Base-by-base conservation (phyloP, 2,888 invertebrate genomes). In the Callosobruchus maculatus region DNA sequence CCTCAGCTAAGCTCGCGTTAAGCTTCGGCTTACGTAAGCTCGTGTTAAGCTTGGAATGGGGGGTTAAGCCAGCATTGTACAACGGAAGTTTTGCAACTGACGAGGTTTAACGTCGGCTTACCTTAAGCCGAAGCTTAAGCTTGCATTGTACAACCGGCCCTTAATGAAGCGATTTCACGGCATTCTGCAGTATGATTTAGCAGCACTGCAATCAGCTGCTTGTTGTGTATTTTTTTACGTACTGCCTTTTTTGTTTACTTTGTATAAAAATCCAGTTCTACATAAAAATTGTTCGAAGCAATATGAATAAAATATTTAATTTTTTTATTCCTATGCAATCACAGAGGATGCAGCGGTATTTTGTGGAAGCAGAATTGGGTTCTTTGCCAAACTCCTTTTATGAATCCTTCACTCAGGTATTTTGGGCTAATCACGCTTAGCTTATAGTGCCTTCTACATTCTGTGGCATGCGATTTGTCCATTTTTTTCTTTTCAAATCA, bases 341-440 rank as follows among this genome's bases (percentile, higher is more conserved):
- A 77, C 90, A 93, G 93, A 91, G 91, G 90, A 93, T 93, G 92
- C 92, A 93, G 90, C 92, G 91, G 88, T 92, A 93, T 91, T 93
- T 92, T 91, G 92, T 93, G 91, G 93, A 93, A 86, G 93, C 93
- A 84, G 93, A 93, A 89, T 91, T 93, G 89, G 93, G 92, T 88
- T 91, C 93, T 87, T 92, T 93, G 78, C 86, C 86, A 76, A 86
- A 84, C 81, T 87, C 86, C 74, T 81, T 85, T 79, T 85, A 84
- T 79, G 87, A 87, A 78, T 86, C 86, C 68, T 86, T 84, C 78
- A 85, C 82, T 77, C 87, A 87, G 86, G 87, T 87, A 87, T 83
- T 82, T 75, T 71, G 31, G 73, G 72, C 69, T 49, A 74, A 70
- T 73, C 70, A 76, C 49, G 77, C 75, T 77, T 77, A 68, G 74